Evolutionary conservation across 1,140 invertebrate genomes (phyloP).

Genomic region (Xylocopa sonorina): DNA sequence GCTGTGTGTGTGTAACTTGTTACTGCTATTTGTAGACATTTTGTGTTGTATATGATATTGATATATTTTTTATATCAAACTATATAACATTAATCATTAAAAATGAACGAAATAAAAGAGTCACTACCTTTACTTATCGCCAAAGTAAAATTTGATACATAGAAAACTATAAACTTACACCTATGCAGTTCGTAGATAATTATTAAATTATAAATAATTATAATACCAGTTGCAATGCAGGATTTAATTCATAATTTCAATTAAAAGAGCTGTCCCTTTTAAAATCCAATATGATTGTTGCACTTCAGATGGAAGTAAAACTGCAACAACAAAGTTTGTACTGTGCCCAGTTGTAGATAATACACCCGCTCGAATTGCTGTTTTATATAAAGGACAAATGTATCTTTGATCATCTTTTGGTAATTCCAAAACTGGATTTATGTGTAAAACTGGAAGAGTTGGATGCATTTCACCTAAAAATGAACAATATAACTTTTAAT

Average conservation of each 20-base stretch:
- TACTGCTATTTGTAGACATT: conserved; percentile 76
- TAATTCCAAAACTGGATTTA: conserved; percentile 86
- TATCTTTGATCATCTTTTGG: conserved; percentile 86
- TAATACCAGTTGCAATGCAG: neutral
- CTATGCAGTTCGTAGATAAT: neutral
- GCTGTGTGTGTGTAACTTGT: conserved; percentile 65
- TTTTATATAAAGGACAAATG: conserved; percentile 92
- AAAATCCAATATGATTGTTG: conserved; percentile 91
- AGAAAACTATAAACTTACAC: conserved; percentile 9
- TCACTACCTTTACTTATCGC: too few relatives aligned
- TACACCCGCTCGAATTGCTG: conserved; percentile 90
- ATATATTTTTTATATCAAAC: conserved; percentile 76
- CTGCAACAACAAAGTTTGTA: conserved; percentile 93
- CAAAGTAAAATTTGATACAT: too few relatives aligned
- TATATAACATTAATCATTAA: too few relatives aligned
- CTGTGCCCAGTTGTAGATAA: conserved; percentile 94
- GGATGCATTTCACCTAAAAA: conserved; percentile 88
- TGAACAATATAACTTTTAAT: conserved; percentile 3
- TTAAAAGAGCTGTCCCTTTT: conserved; percentile 91
- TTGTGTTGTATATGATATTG: conserved; percentile 73
- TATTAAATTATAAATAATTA: neutral
- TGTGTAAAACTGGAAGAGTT: conserved; percentile 88
- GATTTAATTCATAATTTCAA: conserved; percentile 87
- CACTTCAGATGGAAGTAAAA: conserved; percentile 86
- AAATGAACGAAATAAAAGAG: too few relatives aligned